Base-by-base conservation (phyloP, 2,888 invertebrate species). In the Drosophila quinaria region DNA sequence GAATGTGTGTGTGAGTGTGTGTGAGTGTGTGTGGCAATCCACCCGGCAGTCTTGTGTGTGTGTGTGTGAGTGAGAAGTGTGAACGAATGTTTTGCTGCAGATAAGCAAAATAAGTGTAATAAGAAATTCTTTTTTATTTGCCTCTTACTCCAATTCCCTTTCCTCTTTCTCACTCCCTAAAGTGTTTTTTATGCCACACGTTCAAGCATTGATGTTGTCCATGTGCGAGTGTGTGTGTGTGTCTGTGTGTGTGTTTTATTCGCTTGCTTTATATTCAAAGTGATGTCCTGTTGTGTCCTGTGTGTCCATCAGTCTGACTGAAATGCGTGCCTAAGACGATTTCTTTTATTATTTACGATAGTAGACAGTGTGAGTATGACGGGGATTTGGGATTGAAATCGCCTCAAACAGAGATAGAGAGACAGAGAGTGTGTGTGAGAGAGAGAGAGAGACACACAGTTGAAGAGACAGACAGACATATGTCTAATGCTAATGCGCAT, bases 261-360 rank as follows among this genome's bases (percentile, higher is more conserved):
- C 75, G 74, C 84, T 80, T 89, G 79, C 87, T 90, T 89, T 90
- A 84, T 89, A 89, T 89, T 89, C 90, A 89, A 90, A 89, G 81
- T 89, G 82, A 76, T 89, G 90, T 87, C 86, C 88, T 86, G 82
- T 79, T 68, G 63, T 58, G 56, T 80, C 66, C 73, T 67, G 61
- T 67, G 61, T 81, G 87, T 81, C 81, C 89, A 87, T 89, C 89
- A 87, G 81, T 50, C 70, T 25, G 76, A 17, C 73, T 70, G 77
- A 81, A 81, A 80, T 90, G 88, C 90, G 90, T 89, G 84, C 90
- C 89, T 88, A 87, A 88, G 84, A 84, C 89, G 87, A 90, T 89
- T 89, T 87, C 87, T 83, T 89, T 89, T 89, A 89, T 87, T 87
- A 87, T 87, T 89, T 87, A 89, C 85, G 87, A 77, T 61, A 62